Evolutionary conservation across 2,888 invertebrate genomes (phyloP).

Genomic region (Drosophila seclusa): DNA sequence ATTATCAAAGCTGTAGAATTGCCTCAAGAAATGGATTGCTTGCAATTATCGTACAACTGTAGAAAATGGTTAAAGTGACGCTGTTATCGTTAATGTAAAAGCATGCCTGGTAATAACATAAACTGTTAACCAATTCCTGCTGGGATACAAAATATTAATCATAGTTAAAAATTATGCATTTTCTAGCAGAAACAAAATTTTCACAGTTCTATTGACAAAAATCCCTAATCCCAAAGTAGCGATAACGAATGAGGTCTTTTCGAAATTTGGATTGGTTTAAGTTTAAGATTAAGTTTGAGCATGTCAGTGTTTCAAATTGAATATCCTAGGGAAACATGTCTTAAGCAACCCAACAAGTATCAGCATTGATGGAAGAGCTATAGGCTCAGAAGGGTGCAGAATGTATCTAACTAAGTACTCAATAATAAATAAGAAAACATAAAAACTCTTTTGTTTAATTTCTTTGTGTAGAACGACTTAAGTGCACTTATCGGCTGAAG

Average conservation of each 20-base stretch:
- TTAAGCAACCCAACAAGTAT: neutral
- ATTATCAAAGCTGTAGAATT: neutral
- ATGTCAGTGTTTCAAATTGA: neutral
- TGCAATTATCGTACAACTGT: neutral
- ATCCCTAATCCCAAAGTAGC: neutral
- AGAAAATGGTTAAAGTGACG: neutral
- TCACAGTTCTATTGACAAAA: neutral
- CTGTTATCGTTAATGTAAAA: conserved; percentile 2
- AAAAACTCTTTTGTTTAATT: neutral
- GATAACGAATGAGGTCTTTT: neutral
- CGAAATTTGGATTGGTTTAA: neutral
- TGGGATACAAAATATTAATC: too few species aligned
- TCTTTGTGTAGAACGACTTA: conserved; percentile 7
- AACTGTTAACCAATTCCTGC: neutral
- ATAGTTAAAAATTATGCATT: neutral
- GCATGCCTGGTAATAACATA: neutral
- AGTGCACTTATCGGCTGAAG: conserved; percentile 2
- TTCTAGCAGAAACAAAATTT: neutral
- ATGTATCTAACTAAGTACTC: neutral
- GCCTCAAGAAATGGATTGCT: neutral
- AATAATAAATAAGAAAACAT: neutral
- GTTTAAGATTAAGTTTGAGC: too few species aligned
- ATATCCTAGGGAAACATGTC: neutral
- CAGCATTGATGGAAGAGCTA: neutral
- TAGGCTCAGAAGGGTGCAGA: neutral